Conservation (phyloP, 1,140 invertebrate species). For the Atta texana region DNA sequence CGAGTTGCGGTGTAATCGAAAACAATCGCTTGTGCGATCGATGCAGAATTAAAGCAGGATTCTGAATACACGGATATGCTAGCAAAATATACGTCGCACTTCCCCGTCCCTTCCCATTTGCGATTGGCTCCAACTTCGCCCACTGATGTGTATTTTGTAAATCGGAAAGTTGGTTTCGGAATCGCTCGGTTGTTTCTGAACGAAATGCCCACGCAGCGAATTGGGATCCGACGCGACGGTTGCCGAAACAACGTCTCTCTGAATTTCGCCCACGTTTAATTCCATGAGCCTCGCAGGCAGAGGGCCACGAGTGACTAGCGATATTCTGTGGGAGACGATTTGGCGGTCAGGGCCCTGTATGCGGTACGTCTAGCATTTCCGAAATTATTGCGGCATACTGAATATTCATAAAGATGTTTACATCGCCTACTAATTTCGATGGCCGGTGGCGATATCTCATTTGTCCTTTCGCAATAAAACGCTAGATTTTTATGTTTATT, state of each 20-base stretch:
- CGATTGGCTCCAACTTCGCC: slow-evolving; percentile 64
- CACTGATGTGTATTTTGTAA: slow-evolving; percentile 71
- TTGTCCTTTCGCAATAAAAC: slow-evolving; percentile 49
- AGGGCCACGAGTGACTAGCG: slow-evolving; percentile 34
- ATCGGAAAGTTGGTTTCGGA: slow-evolving; percentile 74
- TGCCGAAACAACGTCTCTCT: slow-evolving; percentile 73
- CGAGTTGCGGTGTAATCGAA: slow-evolving; percentile 70
- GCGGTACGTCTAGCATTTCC: slow-evolving; percentile 51
- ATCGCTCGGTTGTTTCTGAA: slow-evolving; percentile 63
- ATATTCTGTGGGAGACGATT: slow-evolving; percentile 10
- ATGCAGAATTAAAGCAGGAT: slow-evolving; percentile 41
- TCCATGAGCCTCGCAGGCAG: not conserved
- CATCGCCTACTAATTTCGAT: slow-evolving; percentile 53
- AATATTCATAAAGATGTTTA: slow-evolving; percentile 56
- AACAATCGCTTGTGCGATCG: slow-evolving; percentile 74
- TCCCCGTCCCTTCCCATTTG: not conserved
- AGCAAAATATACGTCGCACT: slow-evolving; percentile 35
- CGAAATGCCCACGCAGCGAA: slow-evolving; percentile 64
- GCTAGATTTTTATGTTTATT: slow-evolving; percentile 18
- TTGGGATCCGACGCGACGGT: slow-evolving; percentile 48
- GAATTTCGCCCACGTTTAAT: slow-evolving; percentile 70
- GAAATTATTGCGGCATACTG: slow-evolving; percentile 49
- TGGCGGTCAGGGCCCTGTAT: slow-evolving; percentile 14
- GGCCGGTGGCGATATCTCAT: slow-evolving; percentile 28
- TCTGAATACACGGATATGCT: slow-evolving; percentile 28